Conservation (phyloP, 2,113 vertebrate species). For the Gadus macrocephalus region DNA sequence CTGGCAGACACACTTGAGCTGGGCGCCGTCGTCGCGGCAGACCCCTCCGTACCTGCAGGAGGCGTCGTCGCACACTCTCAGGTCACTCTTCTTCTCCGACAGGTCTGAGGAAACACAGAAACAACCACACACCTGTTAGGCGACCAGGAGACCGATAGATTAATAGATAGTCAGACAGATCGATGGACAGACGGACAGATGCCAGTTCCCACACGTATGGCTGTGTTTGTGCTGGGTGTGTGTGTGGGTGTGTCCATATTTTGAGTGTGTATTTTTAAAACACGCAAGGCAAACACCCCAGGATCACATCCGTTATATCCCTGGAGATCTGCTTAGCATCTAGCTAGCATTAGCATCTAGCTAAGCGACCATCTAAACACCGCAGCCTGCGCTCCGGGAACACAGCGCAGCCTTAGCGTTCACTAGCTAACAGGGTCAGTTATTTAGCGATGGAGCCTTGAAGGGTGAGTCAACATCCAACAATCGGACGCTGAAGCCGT, state of each 20-base stretch:
- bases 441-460: no score
- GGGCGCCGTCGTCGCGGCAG: constrained; percentile 87
- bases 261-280: no score
- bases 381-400: no score
- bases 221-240: background rate
- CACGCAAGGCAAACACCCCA: background rate
- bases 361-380: no score
- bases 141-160: background rate
- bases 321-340: no score
- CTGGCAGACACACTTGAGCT: constrained; percentile 88
- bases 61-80: constrained; percentile 84
- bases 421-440: no score
- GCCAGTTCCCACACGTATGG: no score
- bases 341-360: no score
- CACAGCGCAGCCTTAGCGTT: no score
- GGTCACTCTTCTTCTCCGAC: constrained; percentile 84
- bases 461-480: no score
- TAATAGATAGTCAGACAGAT: background rate
- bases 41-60: constrained; percentile 88
- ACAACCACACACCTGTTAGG: background rate
- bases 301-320: no score
- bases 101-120: constrained; percentile 67
- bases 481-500: no score
- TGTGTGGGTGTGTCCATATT: background rate
- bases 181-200: background rate